Evolutionary conservation across 2,113 vertebrate species (phyloP), one percentile per base, ranked within the genome.

Genomic region (Columba livia): DNA sequence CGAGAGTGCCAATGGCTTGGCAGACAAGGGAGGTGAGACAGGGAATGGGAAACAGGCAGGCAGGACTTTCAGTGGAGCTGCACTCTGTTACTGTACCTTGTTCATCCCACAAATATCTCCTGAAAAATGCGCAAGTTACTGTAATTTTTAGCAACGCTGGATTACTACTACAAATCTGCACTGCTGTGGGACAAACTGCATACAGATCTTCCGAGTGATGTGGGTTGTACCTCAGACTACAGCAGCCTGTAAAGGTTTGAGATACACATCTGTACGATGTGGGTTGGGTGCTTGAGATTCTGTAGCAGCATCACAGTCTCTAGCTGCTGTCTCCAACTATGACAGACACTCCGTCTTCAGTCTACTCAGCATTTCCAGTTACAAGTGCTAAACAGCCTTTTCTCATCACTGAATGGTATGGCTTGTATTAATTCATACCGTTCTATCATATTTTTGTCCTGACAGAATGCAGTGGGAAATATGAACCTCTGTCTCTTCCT

Each of bases 241-340:
- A 48, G 47, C 50, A 88, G 50, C 32, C 44, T 70, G 23, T 50
- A 47, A 80, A 66, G 21, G 5, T 74, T n/a, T 58, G 79, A 79
- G 57, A 42, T 9, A 5, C 31, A n/a, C 4, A 24, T 29, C 29
- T 1, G 1, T 28, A 40, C 0, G 0, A 13, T 31, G 50, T 6
- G 9, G 28, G 24, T 66, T 50, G 15, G 21, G 26, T 44, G 20
- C 17, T 12, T 32, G 36, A 57, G 23, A 50, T 38, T 74, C 51
- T 71, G 50, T 62, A 65, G 13, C 65, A 79, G 51, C 85, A 40
- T 34, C 60, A 57, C 5, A 5, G 18, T 18, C 53, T 80, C n/a
- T 26, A 72, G 18, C 53, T 56, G 18, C 29, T 47, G 65, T 31
- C 16, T 50, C 47, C 60, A 69, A 0, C 51, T 50, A 25, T 38